Conservation (phyloP, 2,113 vertebrate species). For the Chaetorhynchus papuensis region DNA sequence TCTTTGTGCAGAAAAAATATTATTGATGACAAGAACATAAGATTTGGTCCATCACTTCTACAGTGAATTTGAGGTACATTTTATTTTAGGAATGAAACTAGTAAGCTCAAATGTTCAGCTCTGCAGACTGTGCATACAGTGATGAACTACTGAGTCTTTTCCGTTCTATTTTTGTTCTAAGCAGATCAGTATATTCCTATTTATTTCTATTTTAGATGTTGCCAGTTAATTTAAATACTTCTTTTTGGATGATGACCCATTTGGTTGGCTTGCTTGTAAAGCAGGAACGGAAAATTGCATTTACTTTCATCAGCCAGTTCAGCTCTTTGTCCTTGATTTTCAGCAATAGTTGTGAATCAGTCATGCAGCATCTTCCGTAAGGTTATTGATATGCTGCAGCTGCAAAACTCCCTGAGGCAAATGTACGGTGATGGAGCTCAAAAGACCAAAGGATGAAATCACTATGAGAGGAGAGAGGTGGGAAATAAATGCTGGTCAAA, state of each 20-base stretch:
- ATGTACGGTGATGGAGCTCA: background rate
- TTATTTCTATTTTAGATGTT: background rate
- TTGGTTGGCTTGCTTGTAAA: background rate
- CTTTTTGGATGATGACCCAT: background rate
- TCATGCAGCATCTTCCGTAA: background rate
- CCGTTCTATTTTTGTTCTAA: background rate
- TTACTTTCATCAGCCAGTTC: background rate
- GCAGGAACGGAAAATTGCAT: background rate
- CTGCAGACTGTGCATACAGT: background rate
- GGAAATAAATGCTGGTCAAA: background rate
- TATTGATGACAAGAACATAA: background rate
- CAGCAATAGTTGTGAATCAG: background rate
- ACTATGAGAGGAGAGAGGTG: background rate
- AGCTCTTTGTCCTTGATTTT: background rate
- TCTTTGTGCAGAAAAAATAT: background rate
- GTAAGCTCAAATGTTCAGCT: background rate
- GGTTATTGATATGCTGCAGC: background rate
- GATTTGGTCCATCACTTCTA: background rate
- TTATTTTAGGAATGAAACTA: background rate
- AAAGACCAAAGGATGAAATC: background rate
- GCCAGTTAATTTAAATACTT: background rate
- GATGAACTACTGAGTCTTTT: background rate
- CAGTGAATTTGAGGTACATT: fast-evolving
- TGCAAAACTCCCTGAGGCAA: background rate
- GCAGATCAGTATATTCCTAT: background rate